A percentile compares a stretch with the other conserved stretches of the same genome.
Evolutionary conservation across 2,113 vertebrate species (phyloP).

Genomic region (Oenanthe melanoleuca): DNA sequence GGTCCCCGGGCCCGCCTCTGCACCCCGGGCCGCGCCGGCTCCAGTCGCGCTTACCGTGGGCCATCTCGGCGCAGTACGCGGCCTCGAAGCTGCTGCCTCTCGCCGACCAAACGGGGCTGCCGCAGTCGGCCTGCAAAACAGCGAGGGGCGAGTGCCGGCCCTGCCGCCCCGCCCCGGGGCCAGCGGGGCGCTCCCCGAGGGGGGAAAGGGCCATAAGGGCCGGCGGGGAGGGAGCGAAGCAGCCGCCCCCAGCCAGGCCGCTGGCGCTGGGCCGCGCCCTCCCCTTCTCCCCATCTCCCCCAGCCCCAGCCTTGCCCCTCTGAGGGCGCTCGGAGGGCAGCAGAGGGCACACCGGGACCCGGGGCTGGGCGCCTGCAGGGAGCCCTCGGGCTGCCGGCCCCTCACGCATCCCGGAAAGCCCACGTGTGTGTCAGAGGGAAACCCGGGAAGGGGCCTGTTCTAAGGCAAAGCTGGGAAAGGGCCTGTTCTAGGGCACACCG

Average conservation of each 20-base stretch:
- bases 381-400: background rate
- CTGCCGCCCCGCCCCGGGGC: background rate
- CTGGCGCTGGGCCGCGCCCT: slow-evolving; percentile 27
- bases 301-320: background rate
- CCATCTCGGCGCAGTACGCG: slow-evolving; percentile 79
- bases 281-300: background rate
- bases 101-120: slow-evolving; percentile 87
- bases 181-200: background rate
- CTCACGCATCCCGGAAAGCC: background rate
- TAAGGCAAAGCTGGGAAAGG: background rate
- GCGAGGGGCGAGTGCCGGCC: slow-evolving; percentile 51
- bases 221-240: slow-evolving; percentile 66
- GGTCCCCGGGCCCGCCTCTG: background rate
- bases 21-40: background rate
- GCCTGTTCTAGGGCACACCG: background rate
- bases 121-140: slow-evolving; percentile 83
- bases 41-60: slow-evolving; percentile 80
- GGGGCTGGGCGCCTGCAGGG: background rate
- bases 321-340: background rate
- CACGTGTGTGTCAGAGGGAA: no score
- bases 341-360: no score
- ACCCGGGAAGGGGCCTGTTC: background rate
- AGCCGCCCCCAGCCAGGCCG: slow-evolving; percentile 50
- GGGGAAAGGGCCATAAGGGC: slow-evolving; percentile 77
- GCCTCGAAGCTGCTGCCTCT: slow-evolving; percentile 83